Evolutionary conservation across 2,888 invertebrate genomes (phyloP).

Genomic region (Smittia sp.): DNA sequence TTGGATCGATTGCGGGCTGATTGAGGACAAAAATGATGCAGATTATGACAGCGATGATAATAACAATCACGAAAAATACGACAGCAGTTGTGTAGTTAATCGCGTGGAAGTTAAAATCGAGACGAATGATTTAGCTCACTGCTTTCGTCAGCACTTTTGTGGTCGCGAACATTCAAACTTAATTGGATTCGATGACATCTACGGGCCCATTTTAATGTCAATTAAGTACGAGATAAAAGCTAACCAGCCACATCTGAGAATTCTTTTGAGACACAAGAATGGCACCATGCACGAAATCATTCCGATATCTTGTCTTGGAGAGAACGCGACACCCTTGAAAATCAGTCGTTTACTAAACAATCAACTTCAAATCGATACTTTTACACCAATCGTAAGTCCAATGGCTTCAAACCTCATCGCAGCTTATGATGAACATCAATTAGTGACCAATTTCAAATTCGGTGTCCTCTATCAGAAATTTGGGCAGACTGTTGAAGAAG

Average conservation of each 20-base stretch:
- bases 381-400: constrained; percentile 82
- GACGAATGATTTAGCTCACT: constrained; percentile 92
- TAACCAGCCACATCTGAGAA: constrained; percentile 86
- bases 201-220: constrained; percentile 90
- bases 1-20: constrained; percentile 77
- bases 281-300: constrained; percentile 91
- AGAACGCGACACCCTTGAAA: constrained; percentile 74
- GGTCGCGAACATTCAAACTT: constrained; percentile 95
- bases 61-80: not conserved
- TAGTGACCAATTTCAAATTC: constrained; percentile 96
- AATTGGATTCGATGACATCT: constrained; percentile 79
- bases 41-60: constrained; percentile 11
- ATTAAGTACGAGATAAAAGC: constrained; percentile 89
- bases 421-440: constrained; percentile 93
- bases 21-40: constrained; percentile 31
- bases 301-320: constrained; percentile 70
- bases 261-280: constrained; percentile 78
- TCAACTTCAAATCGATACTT: constrained; percentile 80
- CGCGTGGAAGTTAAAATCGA: constrained; percentile 66
- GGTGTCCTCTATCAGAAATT: constrained; percentile 94
- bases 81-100: not conserved
- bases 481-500: constrained; percentile 94
- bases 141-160: constrained; percentile 88
- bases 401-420: constrained; percentile 88
- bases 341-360: constrained; percentile 90